Evolutionary conservation across 2,113 vertebrate species (phyloP).

Genomic region (Axis porcinus): DNA sequence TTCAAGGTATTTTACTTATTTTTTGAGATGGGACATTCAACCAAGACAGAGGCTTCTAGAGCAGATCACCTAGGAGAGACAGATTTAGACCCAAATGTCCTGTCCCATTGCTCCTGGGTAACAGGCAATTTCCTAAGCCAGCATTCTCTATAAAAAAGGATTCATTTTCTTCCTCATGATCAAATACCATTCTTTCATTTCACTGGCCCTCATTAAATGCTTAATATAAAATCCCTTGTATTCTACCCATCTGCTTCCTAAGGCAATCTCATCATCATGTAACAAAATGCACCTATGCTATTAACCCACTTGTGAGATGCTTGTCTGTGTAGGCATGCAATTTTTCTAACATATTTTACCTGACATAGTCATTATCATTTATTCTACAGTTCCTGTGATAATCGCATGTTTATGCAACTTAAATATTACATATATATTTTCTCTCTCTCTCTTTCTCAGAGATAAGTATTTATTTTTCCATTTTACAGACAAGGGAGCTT

Average conservation of each 20-base stretch:
- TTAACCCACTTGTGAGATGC: neutral
- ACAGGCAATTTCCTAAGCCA: conserved; percentile 20
- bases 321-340: neutral
- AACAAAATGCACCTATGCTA: neutral
- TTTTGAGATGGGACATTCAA: neutral
- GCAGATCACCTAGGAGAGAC: neutral
- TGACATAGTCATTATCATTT: neutral
- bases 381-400: neutral
- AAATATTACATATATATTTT: neutral
- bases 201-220: neutral
- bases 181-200: conserved; percentile 36
- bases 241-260: conserved; percentile 38
- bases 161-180: conserved; percentile 19
- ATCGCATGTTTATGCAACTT: neutral
- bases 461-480: neutral
- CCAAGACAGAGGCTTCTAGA: neutral
- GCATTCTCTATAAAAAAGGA: conserved; percentile 3
- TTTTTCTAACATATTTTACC: neutral
- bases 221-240: conserved; percentile 32
- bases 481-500: neutral
- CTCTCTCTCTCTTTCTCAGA: neutral
- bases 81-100: neutral
- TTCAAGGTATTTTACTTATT: neutral
- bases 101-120: neutral
- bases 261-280: neutral